Evolutionary conservation across 2,888 invertebrate species (phyloP), one percentile per base, ranked within the genome.

Genomic region (Tetranychus piercei): DNA sequence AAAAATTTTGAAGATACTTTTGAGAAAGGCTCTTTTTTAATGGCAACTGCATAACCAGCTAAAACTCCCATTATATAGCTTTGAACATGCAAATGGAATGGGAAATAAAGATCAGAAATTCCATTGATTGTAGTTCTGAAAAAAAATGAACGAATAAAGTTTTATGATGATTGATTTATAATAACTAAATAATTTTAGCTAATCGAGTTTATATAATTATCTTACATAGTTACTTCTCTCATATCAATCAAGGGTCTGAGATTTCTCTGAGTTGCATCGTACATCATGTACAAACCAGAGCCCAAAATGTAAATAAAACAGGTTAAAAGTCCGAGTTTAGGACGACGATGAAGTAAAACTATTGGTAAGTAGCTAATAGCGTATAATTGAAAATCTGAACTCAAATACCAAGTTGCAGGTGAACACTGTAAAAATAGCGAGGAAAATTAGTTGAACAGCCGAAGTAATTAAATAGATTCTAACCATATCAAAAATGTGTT

Each of bases 381-480:
- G 23, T 44, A 71, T 5, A 71, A 23, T 44, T 71, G 71, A 44
- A 71, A 71, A 71, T 71, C 71, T 22, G 71, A n/a, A 6, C 20
- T n/a, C 9, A 44, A 34, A 23, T 71, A 71, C 71, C 71, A 71
- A 23, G 71, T 71, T 22, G 34, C 20, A 8, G 43, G n/a, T 23
- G 23, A 44, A 23, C 71, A 71, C 71, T 55, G 55, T 8, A 69
- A 69, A 55, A 55, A 15, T 55, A 55, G 6, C 9, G 6, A 55
- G 3, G 15, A 55, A 55, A 15, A 55, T 15, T 15, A 55, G 9
- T 15, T 0, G 6, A 55, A 34, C 34, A 0, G 5, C 34, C 34
- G 55, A 55, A 15, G 55, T 2, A 15, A 55, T 15, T 2, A 55
- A 7, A 2, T 55, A 55, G 7, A 55, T 15, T 55, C 55, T 55